Conservation (phyloP, 2,888 invertebrate species). For the Drosophila barbarae region DNA sequence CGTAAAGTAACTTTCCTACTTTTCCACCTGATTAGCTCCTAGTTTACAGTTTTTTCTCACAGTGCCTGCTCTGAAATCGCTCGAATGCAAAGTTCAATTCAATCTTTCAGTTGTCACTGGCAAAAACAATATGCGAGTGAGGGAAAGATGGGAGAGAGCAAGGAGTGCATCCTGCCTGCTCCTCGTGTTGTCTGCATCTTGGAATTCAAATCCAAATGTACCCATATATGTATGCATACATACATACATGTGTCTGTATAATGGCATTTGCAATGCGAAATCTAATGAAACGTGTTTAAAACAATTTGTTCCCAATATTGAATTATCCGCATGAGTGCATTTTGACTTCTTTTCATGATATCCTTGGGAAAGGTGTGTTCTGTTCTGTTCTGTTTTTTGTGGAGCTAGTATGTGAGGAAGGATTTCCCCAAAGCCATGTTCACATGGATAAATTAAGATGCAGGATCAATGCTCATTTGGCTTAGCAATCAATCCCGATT, state of each 20-base stretch:
- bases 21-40: not conserved
- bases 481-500: constrained; percentile 31
- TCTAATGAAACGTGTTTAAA: constrained; percentile 75
- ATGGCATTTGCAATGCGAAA: constrained; percentile 58
- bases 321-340: constrained; percentile 70
- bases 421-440: not conserved
- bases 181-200: constrained; percentile 32
- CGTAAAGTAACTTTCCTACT: no score
- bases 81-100: constrained; percentile 71
- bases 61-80: constrained; percentile 29
- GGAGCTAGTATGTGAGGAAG: no score
- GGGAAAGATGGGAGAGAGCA: not conserved
- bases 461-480: constrained; percentile 35
- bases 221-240: not conserved
- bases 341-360: constrained; percentile 48
- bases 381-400: not conserved
- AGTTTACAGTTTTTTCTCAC: not conserved
- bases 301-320: constrained; percentile 74
- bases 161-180: constrained; percentile 30
- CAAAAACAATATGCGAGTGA: constrained; percentile 59
- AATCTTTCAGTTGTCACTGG: constrained; percentile 76
- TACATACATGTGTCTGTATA: constrained; percentile 3
- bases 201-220: constrained; percentile 51
- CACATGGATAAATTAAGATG: constrained; percentile 24
- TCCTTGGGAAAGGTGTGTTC: constrained; percentile 14